phyloP scores from a whole-genome alignment of 2,113 vertebrate species.

The Petaurus breviceps region DNA sequence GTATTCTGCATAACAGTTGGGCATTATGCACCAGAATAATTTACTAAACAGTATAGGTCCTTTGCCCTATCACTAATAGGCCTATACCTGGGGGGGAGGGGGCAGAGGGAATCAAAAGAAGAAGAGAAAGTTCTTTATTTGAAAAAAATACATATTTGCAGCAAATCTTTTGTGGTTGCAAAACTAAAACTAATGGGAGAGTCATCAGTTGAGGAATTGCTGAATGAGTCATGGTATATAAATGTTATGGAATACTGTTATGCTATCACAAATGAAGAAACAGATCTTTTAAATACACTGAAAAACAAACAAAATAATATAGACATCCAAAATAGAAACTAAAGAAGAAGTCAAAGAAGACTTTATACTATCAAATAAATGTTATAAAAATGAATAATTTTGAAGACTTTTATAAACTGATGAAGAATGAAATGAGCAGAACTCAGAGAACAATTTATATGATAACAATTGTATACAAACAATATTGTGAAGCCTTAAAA shows the following conservation, averaged over 20 bases:
- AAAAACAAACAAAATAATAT: not conserved
- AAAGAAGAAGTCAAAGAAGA: not conserved
- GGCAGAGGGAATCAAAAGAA: not conserved
- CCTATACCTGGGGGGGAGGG: not conserved
- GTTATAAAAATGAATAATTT: not conserved
- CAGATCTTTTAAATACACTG: not conserved
- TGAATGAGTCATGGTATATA: not conserved
- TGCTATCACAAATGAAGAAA: not conserved
- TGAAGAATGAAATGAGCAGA: not conserved
- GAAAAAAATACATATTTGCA: not conserved
- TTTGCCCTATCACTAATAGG: not conserved
- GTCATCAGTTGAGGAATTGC: not conserved
- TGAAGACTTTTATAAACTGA: not conserved
- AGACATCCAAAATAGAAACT: not conserved
- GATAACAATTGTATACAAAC: not conserved
- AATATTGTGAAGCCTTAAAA: not conserved
- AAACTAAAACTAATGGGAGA: not conserved
- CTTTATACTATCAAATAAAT: not conserved
- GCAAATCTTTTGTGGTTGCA: not conserved
- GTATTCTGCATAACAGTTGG: not conserved
- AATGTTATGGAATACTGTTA: not conserved
- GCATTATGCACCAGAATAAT: not conserved
- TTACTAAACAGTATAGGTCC: not conserved
- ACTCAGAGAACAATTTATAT: not conserved
- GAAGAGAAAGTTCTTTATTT: not conserved